Evolutionary conservation across 2,888 invertebrate species (phyloP), one percentile per base, ranked within the genome.

Genomic region (Agrotis segetum): DNA sequence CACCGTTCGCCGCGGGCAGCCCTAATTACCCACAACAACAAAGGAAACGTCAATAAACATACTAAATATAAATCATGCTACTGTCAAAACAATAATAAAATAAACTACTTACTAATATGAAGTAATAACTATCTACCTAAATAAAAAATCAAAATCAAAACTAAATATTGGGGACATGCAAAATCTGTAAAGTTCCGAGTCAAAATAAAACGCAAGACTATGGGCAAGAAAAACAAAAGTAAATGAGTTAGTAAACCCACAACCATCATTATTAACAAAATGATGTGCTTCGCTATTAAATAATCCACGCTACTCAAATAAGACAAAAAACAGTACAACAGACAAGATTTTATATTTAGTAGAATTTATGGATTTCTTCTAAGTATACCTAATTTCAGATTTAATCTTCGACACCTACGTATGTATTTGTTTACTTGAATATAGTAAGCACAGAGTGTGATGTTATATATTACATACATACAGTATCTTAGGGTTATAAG

Each of bases 21-120:
- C 93, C 95, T 95, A 93, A 87, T 92, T 92, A 94, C 91, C 94
- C 92, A 93, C 92, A 93, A 93, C 89, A 94, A 92, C 87, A 92
- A 92, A 92, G 90, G 88, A 86, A 87, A 87, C 82, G 84, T 91
- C 89, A 90, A 88, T 89, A 90, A 84, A 89, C 83, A 87, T 85
- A 88, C 85, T 87, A 83, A 82, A 72, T 79, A 72, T 82, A 84
- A 83, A 84, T 81, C 90, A 89, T 91, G 90, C 90, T 71, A 81
- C 76, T 72, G 34, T 74, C 64, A 82, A 69, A 69, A 67, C 63
- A 82, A 63, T 67, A 46, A 47, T 55, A 11, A 40, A 40, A 69
- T 64, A 67, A 47, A 80, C 52, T 81, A 72, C 59, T 55, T 68
- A 66, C 19, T 69, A 68, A 67, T 64, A 77, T 47, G 50, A 24